Conservation (phyloP, 1,140 invertebrate species). For the Laodelphax striatellus region DNA sequence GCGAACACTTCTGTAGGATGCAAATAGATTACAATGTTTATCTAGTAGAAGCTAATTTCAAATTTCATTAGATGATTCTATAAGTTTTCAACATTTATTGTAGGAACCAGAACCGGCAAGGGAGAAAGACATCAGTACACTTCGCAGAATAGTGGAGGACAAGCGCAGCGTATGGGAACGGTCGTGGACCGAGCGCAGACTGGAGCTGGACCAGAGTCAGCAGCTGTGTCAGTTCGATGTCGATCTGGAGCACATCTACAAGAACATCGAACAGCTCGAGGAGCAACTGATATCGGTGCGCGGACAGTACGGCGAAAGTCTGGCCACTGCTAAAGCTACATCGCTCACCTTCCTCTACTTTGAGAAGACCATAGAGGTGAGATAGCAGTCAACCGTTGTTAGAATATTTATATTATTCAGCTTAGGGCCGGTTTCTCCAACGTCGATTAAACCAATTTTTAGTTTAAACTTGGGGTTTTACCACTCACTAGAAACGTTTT, state of each 20-base stretch:
- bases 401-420: too few species aligned
- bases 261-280: constrained; percentile 52
- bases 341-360: constrained; percentile 63
- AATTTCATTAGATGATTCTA: too few species aligned
- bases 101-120: constrained; percentile 56
- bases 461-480: too few species aligned
- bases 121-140: constrained; percentile 54
- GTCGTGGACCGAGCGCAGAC: constrained; percentile 44
- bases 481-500: too few species aligned
- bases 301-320: constrained; percentile 59
- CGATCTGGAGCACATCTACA: constrained; percentile 61
- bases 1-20: too few species aligned
- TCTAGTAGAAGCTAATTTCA: too few species aligned
- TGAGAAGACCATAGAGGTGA: constrained; percentile 66
- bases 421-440: too few species aligned
- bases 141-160: constrained; percentile 46
- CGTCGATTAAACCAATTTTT: too few species aligned
- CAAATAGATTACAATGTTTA: too few species aligned
- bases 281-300: constrained; percentile 47
- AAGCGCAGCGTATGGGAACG: constrained; percentile 43
- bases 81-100: constrained; percentile 12
- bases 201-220: constrained; percentile 47
- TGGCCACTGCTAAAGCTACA: constrained; percentile 52
- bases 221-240: constrained; percentile 56
- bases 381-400: too few species aligned